Percentiles rank a stretch among this genome's conserved stretches.
Evolutionary conservation across 37 sponge, comb jelly and placozoan species (phyloP).

Genomic region (Cladorhizidae sp.): DNA sequence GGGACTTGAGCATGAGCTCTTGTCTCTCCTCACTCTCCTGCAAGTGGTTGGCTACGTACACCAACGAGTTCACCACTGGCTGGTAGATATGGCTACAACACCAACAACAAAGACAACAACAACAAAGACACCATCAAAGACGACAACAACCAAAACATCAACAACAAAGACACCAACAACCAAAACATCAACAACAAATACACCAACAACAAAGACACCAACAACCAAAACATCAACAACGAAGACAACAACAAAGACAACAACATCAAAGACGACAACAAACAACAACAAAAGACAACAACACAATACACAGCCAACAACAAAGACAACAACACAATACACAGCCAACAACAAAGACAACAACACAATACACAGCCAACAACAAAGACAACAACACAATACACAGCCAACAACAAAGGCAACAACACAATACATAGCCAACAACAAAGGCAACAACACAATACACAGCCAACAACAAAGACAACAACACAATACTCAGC

Average conservation of each 20-base stretch:
- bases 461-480: neutral
- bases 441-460: neutral
- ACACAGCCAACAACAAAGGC: neutral
- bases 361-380: no score
- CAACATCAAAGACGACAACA: neutral
- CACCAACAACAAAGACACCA: neutral
- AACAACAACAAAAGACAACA: no score
- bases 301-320: neutral
- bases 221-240: no score
- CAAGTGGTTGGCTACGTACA: slow-evolving; percentile 51
- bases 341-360: neutral
- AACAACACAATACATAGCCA: no score
- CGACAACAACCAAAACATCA: neutral
- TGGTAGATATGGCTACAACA: slow-evolving; percentile 60
- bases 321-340: neutral
- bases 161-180: neutral
- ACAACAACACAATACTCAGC: neutral
- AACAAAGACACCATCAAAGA: neutral
- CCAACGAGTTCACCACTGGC: slow-evolving; percentile 65
- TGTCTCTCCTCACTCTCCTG: slow-evolving; percentile 40
- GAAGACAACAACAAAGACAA: no score
- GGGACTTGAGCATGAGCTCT: slow-evolving; percentile 50
- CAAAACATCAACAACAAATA: neutral
- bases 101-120: neutral
- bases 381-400: neutral